Evolutionary conservation across 2,797 vertebrate genomes (phyloP), one percentile per base, ranked within the genome.

Genomic region (Acridotheres tristis): DNA sequence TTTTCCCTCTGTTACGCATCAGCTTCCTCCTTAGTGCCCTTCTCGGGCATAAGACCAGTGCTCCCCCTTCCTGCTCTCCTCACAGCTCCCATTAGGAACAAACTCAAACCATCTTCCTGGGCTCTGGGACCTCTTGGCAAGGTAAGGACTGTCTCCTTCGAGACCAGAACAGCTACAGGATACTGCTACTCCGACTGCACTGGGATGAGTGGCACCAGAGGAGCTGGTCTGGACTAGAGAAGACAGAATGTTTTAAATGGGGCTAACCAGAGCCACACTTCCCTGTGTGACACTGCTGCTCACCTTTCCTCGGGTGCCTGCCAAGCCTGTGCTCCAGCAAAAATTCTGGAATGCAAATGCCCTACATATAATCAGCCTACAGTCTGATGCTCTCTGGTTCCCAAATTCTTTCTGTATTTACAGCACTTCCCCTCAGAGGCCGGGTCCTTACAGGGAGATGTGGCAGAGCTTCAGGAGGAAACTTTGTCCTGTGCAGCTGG

Each of bases 171-270:
- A 82, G 26, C 25, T 79, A 27, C 17, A 79, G 26, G 43, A 40
- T 40, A 32, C 18, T n/a, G 45, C 21, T 3, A 0, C 34, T 61
- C 13, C 0, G 0, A 20, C n/a, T 10, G 16, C 16, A 2, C 12
- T 19, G 13, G 23, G 20, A 10, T 68, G 40, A 67, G 13, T 8
- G 43, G 6, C 3, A 4, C 30, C 5, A 7, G 32, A 50, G 43
- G 9, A 77, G 13, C 32, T 43, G 25, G 3, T 16, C 14, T 42
- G 48, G 21, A 61, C 7, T 7, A 6, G 22, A 6, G 40, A 34
- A 65, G 58, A 26, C 1, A 5, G 38, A 10, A 9, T 32, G 17
- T 43, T 47, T 80, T 4, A 66, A 43, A n/a, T 6, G 74, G 17
- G 23, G 13, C 15, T 75, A 4, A 4, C 18, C 55, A 32, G 26